Conservation (phyloP, 2,797 vertebrate species). For the Chloroceryle amazona region DNA sequence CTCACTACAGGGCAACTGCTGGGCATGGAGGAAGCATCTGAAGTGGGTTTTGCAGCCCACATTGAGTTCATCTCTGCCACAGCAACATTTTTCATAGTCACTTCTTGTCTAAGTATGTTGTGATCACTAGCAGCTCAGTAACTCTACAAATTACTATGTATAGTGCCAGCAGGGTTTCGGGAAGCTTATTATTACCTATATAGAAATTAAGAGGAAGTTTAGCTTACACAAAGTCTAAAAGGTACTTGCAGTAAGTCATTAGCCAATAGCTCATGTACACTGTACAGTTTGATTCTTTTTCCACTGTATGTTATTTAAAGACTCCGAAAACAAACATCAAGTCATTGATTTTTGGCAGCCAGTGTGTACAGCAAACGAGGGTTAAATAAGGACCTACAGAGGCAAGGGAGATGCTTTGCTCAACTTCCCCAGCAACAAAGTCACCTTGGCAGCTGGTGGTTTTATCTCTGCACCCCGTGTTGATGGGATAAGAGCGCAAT, state of each 20-base stretch:
- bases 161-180: not conserved
- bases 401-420: not conserved
- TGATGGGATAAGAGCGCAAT: not conserved
- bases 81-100: not conserved
- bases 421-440: not conserved
- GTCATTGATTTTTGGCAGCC: constrained; percentile 24
- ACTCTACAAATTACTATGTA: not conserved
- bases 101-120: not conserved
- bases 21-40: not conserved
- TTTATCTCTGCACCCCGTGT: not conserved
- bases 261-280: not conserved
- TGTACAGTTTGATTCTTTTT: not conserved
- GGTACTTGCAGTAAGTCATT: not conserved
- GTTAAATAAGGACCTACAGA: constrained; percentile 7
- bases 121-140: not conserved
- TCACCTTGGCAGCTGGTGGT: not conserved
- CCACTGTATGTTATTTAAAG: constrained; percentile 22
- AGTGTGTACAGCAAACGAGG: not conserved
- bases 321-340: constrained; percentile 25
- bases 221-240: constrained; percentile 6
- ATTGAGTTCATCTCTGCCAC: not conserved
- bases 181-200: not conserved
- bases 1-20: not conserved
- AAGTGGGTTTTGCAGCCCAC: not conserved
- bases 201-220: not conserved